Conservation (phyloP, 2,888 invertebrate species). For the Aethes cnicana region DNA sequence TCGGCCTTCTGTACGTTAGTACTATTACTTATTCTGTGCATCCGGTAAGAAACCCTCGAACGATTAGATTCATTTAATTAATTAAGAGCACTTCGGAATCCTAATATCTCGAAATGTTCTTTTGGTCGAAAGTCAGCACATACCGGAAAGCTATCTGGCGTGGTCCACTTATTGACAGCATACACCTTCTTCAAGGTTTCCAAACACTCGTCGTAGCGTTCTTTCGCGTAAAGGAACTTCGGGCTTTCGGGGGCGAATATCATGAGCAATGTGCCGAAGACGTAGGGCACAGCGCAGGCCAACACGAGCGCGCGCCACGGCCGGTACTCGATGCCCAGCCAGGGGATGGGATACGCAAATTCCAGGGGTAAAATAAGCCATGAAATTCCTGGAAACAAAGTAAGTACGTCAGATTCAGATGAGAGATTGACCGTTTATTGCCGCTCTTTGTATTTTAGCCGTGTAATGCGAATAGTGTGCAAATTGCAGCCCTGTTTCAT, state of each 20-base stretch:
- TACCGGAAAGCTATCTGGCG: conserved; percentile 61
- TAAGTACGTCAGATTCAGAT: neutral
- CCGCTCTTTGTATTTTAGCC: too few species aligned
- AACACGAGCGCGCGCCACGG: conserved; percentile 90
- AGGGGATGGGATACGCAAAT: conserved; percentile 65
- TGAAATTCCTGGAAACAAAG: conserved; percentile 80
- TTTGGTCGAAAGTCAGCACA: too few species aligned
- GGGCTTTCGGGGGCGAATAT: conserved; percentile 89
- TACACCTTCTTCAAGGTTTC: conserved; percentile 66
- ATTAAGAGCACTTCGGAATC: too few species aligned
- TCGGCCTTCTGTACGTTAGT: too few species aligned
- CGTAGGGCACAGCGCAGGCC: conserved; percentile 84
- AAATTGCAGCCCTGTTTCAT: too few species aligned
- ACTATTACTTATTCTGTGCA: too few species aligned
- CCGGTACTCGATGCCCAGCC: conserved; percentile 81
- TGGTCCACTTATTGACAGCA: conserved; percentile 52
- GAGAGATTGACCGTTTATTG: neutral
- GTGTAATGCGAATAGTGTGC: too few species aligned
- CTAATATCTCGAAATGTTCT: too few species aligned
- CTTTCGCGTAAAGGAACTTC: conserved; percentile 86
- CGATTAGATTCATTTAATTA: too few species aligned
- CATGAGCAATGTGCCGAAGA: conserved; percentile 82
- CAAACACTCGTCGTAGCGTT: conserved; percentile 82
- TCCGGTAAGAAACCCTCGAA: too few species aligned
- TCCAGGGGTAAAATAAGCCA: conserved; percentile 86